Conservation (phyloP, 2,113 vertebrate species). For the Leucoraja erinaceus region DNA sequence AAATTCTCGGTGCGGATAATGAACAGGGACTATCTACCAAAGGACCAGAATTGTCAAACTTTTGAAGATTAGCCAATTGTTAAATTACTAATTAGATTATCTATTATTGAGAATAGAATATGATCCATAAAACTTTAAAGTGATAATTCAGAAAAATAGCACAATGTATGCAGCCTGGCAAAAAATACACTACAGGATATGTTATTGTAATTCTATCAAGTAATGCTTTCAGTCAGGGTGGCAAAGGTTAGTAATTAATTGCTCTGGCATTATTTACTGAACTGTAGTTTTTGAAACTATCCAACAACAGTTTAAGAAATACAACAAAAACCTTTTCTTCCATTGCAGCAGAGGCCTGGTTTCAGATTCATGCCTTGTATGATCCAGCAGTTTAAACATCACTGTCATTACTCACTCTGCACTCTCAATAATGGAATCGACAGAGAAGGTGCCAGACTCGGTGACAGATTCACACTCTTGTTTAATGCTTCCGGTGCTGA, state of each 20-base stretch:
- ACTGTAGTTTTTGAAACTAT: slow-evolving; percentile 36
- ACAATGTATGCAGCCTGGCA: slow-evolving; percentile 30
- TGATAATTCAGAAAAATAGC: neutral
- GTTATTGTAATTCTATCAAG: neutral
- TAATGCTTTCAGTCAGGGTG: slow-evolving; percentile 34
- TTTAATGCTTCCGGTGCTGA: slow-evolving; percentile 60
- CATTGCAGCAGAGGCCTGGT: neutral
- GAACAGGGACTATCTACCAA: neutral
- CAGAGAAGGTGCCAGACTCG: slow-evolving; percentile 59
- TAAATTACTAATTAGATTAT: slow-evolving; percentile 9
- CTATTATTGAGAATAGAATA: neutral
- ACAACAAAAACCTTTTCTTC: slow-evolving; percentile 29
- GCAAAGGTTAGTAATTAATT: slow-evolving; percentile 38
- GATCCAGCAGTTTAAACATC: slow-evolving; percentile 34
- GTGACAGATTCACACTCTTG: slow-evolving; percentile 60
- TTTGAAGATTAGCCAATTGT: slow-evolving; percentile 24
- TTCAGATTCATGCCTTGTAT: slow-evolving; percentile 22
- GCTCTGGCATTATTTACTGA: slow-evolving; percentile 35
- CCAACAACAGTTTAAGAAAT: slow-evolving; percentile 32
- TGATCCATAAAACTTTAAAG: neutral
- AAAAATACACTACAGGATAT: neutral
- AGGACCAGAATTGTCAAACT: neutral
- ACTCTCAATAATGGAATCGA: slow-evolving; percentile 60
- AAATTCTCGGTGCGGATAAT: neutral
- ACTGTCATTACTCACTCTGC: slow-evolving; percentile 54